phyloP scores from a whole-genome alignment of 2,113 vertebrate species.

The Mionectes macconnelli region DNA sequence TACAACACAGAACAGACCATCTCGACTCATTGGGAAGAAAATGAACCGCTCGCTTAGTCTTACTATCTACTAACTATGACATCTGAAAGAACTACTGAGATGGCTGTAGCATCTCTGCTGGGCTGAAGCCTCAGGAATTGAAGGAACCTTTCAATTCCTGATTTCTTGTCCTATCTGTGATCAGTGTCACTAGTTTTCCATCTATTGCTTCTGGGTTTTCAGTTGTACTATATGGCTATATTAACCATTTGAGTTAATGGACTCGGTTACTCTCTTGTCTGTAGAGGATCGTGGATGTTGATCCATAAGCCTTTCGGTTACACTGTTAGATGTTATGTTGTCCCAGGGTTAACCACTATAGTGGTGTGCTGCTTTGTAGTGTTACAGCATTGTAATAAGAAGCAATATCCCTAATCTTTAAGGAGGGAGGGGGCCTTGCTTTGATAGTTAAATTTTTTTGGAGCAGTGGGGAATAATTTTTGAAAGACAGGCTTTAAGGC shows the following conservation, averaged over 20 bases:
- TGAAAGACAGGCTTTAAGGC: conserved; percentile 60
- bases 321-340: conserved; percentile 67
- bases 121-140: not conserved
- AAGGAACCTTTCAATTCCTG: conserved; percentile 25
- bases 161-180: conserved; percentile 24
- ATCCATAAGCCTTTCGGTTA: conserved; percentile 49
- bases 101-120: conserved; percentile 25
- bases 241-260: conserved; percentile 34
- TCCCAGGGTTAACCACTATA: conserved; percentile 75
- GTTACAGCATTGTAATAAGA: conserved; percentile 59
- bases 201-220: conserved; percentile 58
- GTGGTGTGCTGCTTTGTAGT: conserved; percentile 77
- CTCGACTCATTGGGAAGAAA: conserved; percentile 94
- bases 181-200: conserved; percentile 58
- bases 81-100: conserved; percentile 34
- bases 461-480: conserved; percentile 54
- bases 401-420: conserved; percentile 55
- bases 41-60: conserved; percentile 96
- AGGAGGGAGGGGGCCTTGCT: conserved; percentile 50
- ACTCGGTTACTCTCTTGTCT: conserved; percentile 31
- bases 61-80: conserved; percentile 86
- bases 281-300: conserved; percentile 43
- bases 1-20: conserved; percentile 83
- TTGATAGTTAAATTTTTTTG: conserved; percentile 36
- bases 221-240: conserved; percentile 41